Conservation (phyloP, 2,113 vertebrate species). For the Rattus rattus region DNA sequence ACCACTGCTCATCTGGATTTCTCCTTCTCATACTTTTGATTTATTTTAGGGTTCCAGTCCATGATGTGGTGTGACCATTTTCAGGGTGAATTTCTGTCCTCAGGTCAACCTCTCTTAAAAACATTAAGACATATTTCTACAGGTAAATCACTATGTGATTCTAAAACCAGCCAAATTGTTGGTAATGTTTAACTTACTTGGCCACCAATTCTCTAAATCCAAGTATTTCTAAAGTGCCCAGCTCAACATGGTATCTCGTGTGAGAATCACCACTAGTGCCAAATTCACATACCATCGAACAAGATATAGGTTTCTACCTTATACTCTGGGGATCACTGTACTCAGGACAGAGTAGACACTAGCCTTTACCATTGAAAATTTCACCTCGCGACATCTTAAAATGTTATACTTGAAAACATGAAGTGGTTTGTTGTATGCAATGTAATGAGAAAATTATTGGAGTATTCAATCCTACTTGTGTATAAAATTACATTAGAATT, state of each 20-base stretch:
- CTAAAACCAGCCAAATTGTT: neutral
- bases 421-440: neutral
- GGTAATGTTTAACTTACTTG: neutral
- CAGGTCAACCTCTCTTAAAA: neutral
- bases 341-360: neutral
- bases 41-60: neutral
- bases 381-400: neutral
- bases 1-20: neutral
- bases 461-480: neutral
- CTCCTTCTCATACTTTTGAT: neutral
- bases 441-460: neutral
- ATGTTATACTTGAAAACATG: neutral
- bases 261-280: neutral
- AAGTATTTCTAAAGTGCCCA: neutral
- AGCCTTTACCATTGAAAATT: neutral
- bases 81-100: neutral
- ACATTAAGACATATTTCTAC: neutral
- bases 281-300: neutral
- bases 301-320: neutral
- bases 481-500: neutral
- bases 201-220: neutral
- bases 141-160: neutral
- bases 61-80: neutral
- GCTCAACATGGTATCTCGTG: neutral
- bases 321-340: neutral